Percentiles rank a stretch among this genome's conserved stretches.
Conservation (phyloP, 2,113 vertebrate genomes). For the Elephantulus edwardii region DNA sequence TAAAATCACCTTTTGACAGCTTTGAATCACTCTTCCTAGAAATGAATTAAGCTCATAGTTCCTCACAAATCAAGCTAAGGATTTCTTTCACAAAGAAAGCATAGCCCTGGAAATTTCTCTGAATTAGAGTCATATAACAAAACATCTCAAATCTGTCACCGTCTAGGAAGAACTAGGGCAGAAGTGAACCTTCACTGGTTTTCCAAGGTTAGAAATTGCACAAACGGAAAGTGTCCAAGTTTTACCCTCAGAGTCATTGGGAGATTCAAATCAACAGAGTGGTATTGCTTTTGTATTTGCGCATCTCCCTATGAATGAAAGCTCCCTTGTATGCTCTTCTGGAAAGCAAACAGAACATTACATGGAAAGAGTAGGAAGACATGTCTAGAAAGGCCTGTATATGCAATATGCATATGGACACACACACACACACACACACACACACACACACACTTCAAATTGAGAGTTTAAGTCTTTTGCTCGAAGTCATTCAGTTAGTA, state of each 20-base stretch:
- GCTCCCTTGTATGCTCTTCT: too few relatives aligned
- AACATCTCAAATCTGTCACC: neutral
- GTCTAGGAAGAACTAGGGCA: too few relatives aligned
- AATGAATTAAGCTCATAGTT: slow-evolving; percentile 34
- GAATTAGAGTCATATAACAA: neutral
- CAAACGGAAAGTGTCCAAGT: too few relatives aligned
- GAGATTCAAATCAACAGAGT: too few relatives aligned
- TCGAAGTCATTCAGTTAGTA: too few relatives aligned
- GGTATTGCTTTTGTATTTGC: too few relatives aligned
- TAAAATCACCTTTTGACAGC: slow-evolving; percentile 65
- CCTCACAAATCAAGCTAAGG: slow-evolving; percentile 12
- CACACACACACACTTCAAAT: neutral
- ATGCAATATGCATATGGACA: neutral
- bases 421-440: neutral
- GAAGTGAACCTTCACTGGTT: too few relatives aligned
- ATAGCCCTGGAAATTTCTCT: neutral
- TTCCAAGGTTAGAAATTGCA: too few relatives aligned
- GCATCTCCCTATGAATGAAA: too few relatives aligned
- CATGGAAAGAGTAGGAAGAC: neutral
- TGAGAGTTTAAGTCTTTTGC: neutral
- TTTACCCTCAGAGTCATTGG: too few relatives aligned
- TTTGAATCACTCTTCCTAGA: slow-evolving; percentile 24
- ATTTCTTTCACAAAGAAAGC: slow-evolving; percentile 35
- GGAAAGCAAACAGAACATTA: too few relatives aligned
- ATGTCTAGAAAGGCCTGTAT: neutral